These are phyloP conservation scores for Aulostomus chinensis DNA, from an alignment of 2,797 vertebrate species.

Conservation along the genomic window DNA sequence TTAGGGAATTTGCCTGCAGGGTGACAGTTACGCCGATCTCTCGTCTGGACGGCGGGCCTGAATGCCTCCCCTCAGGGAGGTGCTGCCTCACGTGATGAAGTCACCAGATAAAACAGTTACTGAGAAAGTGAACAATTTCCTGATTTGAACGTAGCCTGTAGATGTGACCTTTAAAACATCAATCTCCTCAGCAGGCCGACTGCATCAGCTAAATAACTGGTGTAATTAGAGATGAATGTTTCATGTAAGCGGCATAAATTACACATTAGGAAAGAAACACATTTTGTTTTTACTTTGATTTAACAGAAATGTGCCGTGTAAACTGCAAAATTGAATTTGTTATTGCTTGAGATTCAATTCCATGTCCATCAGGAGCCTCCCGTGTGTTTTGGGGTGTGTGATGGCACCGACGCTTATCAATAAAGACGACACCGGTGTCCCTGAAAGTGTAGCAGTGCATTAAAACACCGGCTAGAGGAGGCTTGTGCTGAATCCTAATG, in stretches of 20 bases:
- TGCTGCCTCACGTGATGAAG: constrained; percentile 11
- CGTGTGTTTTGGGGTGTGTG: too few species aligned
- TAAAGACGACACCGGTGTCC: constrained; percentile 32
- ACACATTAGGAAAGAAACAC: too few species aligned
- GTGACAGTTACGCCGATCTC: constrained; percentile 23
- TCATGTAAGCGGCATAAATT: background rate
- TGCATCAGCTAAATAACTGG: background rate
- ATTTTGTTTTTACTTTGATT: too few species aligned
- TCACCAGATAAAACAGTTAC: constrained; percentile 12
- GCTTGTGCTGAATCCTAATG: constrained; percentile 65
- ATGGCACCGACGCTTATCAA: constrained; percentile 25
- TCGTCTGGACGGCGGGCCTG: constrained; percentile 11
- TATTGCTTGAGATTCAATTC: too few species aligned
- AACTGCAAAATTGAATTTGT: too few species aligned
- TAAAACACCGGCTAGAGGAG: constrained; percentile 41
- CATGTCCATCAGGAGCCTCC: too few species aligned
- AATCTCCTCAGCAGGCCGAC: constrained; percentile 1
- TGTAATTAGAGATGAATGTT: background rate
- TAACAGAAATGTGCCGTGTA: too few species aligned
- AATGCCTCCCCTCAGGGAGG: constrained; percentile 19
- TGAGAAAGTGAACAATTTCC: constrained; percentile 3
- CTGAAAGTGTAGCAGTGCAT: constrained; percentile 45
- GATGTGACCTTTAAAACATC: constrained; percentile 5
- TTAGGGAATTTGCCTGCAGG: too few species aligned
- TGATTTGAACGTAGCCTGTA: background rate